Evolutionary conservation across 2,888 invertebrate genomes (phyloP).

Genomic region (Portevinia maculata): DNA sequence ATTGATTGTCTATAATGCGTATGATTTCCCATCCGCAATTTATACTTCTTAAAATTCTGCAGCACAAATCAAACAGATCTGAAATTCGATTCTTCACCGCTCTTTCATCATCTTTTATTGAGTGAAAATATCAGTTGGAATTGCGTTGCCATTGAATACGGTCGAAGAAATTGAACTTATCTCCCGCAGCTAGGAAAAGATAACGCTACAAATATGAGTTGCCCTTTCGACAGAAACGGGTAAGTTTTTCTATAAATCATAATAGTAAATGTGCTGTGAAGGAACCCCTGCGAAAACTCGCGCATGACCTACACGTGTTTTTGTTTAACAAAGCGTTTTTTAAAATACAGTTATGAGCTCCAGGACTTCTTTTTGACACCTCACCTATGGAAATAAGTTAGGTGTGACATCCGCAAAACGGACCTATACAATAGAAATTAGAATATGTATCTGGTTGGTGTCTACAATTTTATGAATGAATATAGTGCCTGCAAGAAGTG

Average conservation of each 20-base stretch:
- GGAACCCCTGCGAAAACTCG: too few relatives aligned
- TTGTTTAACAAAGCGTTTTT: too few relatives aligned
- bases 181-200: background rate
- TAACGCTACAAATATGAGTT: constrained; percentile 83
- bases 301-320: too few relatives aligned
- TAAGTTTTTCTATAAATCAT: constrained; percentile 16
- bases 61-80: constrained; percentile 56
- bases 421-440: too few relatives aligned
- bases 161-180: constrained; percentile 51
- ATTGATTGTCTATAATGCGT: background rate
- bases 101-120: constrained; percentile 7
- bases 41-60: constrained; percentile 40
- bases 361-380: too few relatives aligned
- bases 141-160: constrained; percentile 56
- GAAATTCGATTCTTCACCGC: constrained; percentile 47
- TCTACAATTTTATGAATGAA: too few relatives aligned
- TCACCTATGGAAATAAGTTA: too few relatives aligned
- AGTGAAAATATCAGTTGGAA: constrained; percentile 42
- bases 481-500: too few relatives aligned
- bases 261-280: background rate
- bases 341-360: too few relatives aligned
- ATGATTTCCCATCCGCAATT: constrained; percentile 7
- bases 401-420: too few relatives aligned
- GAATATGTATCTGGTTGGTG: too few relatives aligned
- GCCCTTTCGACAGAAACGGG: constrained; percentile 69